Base-by-base conservation (phyloP, 2,888 invertebrate species). In the Mythimna albipuncta region DNA sequence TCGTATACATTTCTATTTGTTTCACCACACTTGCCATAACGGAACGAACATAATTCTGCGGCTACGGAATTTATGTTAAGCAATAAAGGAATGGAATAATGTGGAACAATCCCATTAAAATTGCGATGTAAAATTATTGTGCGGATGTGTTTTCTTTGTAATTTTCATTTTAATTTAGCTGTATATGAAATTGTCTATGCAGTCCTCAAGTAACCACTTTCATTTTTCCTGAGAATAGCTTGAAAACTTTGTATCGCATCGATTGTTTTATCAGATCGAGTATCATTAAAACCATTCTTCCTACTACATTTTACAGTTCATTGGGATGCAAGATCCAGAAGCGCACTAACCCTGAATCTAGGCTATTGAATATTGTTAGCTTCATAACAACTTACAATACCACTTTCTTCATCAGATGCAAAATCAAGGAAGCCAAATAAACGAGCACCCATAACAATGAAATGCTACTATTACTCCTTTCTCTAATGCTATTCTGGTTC, bases 11-110 rank as follows among this genome's bases (percentile, higher is more conserved):
- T 80, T 80, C 32, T 76, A 62, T 81, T 66, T 71, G 76, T 71
- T 80, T 68, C 76, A 81, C 59, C 64, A 81, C 79, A 79, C 77
- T 81, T 80, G 81, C 81, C 79, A 72, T 81, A 77, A 77, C 66
- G 72, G 72, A 81, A 64, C 72, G 68, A 55, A 66, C 68, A 68
- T 72, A 72, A 57, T 72, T 71, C 50, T 79, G 81, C 52, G 65
- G 81, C 63, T 61, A 67, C 81, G 50, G 69, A 80, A 64, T 80
- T 72, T 79, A 66, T 81, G 68, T 81, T 59, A 81, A 79, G 68
- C 72, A 50, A 66, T 81, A 72, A 72, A 77, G 55, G 58, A 77
- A 72, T 68, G 32, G 41, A 81, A 81, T 77, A 75, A 67, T 76
- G 63, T 75, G 57, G 79, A 72, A 64, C 77, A 62, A 54, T 71